Conservation (phyloP, 2,797 vertebrate genomes). For the Gymnothorax reevesii region DNA sequence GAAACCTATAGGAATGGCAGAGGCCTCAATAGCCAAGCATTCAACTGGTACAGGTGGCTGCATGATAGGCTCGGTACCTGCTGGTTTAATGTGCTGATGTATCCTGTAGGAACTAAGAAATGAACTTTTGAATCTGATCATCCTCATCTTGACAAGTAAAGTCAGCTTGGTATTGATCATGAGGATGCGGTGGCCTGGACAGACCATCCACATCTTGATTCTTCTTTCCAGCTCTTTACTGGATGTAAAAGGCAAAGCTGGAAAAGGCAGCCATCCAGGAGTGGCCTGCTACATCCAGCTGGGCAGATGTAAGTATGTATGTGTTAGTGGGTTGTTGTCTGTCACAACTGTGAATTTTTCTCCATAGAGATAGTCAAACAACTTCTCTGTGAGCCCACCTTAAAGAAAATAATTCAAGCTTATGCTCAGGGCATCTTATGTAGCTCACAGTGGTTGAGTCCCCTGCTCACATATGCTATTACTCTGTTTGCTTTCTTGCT, state of each 20-base stretch:
- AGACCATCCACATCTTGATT: neutral
- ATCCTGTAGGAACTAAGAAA: too few relatives aligned
- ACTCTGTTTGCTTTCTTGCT: neutral
- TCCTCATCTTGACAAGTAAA: neutral
- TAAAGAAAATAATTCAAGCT: too few relatives aligned
- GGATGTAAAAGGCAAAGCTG: neutral
- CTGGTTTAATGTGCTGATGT: too few relatives aligned
- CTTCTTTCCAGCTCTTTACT: neutral
- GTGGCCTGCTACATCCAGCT: neutral
- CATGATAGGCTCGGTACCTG: too few relatives aligned
- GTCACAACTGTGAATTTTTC: too few relatives aligned
- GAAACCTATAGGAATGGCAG: too few relatives aligned
- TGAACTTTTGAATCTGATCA: neutral
- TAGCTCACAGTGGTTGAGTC: neutral
- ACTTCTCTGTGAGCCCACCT: too few relatives aligned
- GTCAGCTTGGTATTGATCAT: too few relatives aligned
- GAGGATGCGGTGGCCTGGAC: neutral
- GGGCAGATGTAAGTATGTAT: neutral
- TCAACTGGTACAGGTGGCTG: too few relatives aligned
- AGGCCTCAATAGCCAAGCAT: too few relatives aligned
- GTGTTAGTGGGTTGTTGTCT: neutral
- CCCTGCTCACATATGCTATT: neutral
- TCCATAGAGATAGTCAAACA: too few relatives aligned
- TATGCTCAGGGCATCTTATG: neutral
- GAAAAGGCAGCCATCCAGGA: neutral